These are phyloP conservation scores for Drosophila santomea DNA, from an alignment of 1,140 invertebrate genomes.

Conservation along the genomic window DNA sequence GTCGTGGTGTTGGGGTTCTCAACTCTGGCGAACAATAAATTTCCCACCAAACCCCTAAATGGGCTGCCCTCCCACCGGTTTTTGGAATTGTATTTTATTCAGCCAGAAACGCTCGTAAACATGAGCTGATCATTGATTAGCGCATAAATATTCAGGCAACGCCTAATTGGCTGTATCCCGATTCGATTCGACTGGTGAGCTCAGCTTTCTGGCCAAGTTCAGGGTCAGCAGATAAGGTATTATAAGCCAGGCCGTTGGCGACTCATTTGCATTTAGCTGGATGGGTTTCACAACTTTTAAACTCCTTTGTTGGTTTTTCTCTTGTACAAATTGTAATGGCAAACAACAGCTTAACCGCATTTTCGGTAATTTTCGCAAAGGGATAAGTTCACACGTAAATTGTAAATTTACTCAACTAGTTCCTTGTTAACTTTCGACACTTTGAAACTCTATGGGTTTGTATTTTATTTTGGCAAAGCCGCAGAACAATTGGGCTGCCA, in stretches of 20 bases:
- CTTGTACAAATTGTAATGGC: slow-evolving; percentile 49
- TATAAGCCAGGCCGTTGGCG: slow-evolving; percentile 9
- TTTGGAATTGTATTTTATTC: slow-evolving; percentile 33
- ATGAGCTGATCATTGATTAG: slow-evolving; percentile 59
- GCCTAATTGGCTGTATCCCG: slow-evolving; percentile 35
- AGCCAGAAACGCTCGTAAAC: slow-evolving; percentile 44
- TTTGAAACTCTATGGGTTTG: slow-evolving; percentile 16
- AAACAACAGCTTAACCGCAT: slow-evolving; percentile 31
- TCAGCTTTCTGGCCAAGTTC: slow-evolving; percentile 54
- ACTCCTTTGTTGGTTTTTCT: slow-evolving; percentile 61
- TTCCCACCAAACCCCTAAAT: slow-evolving; percentile 28
- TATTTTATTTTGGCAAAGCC: slow-evolving; percentile 33
- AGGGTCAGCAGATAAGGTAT: slow-evolving; percentile 47
- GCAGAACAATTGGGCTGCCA: slow-evolving; percentile 26
- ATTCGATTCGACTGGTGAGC: background rate
- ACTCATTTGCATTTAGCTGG: slow-evolving; percentile 50
- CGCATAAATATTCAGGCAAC: slow-evolving; percentile 69
- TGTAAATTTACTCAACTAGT: slow-evolving; percentile 44
- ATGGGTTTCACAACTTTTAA: slow-evolving; percentile 27
- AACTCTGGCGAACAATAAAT: slow-evolving; percentile 28
- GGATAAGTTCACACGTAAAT: slow-evolving; percentile 40
- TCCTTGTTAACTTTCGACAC: slow-evolving; percentile 36
- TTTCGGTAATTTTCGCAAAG: slow-evolving; percentile 24
- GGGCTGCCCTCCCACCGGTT: slow-evolving; percentile 12
- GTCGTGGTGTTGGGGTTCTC: slow-evolving; percentile 13